Base-by-base conservation (phyloP, 2,888 invertebrate genomes). In the Ectemnius cavifrons region DNA sequence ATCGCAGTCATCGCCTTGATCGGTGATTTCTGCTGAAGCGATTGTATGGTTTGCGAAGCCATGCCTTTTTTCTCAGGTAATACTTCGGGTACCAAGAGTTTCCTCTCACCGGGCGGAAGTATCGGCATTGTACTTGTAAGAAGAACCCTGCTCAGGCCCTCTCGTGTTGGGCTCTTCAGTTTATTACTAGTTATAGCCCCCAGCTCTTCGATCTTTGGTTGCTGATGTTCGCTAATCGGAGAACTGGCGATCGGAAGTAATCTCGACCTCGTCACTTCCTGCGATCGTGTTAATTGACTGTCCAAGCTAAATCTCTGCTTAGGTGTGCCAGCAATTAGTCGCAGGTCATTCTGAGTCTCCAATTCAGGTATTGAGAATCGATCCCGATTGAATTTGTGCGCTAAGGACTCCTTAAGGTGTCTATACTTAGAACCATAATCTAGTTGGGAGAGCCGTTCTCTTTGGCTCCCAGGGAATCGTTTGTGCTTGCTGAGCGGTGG, bases 291-390 rank as follows among this genome's bases (percentile, higher is more conserved):
- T 73, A 89, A 52, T 23, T 88, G 88, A 64, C 89, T 89, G 71
- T 89, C 89, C 11, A 89, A 66, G 61, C 89, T 89, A 70, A 86
- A 90, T 47, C 90, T 79, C 60, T 89, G 90, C 63, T 90, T 89
- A 0, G 90, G 90, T 0, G 89, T 89, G 0, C 89, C 89, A 3
- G 88, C 89, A 11, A 90, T 89, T 14, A 88, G 67, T n/a, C 80
- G 79, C 4, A 90, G 74, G 63, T 90, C 90, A 67, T 89, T 90
- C 37, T 89, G 86, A 0, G 89, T 89, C 62, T 90, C 88, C 0
- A 90, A 71, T 60, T 90, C 90, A 1, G 90, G 90, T 45, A 90
- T 90, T 13, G 90, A 90, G 67, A 88, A 89, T 27, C 90, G 75
- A 27, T 90, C 90, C 0, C 90, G 84, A 67, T 89, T 89, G 67